Evolutionary conservation across 2,797 vertebrate species (phyloP), one percentile per base, ranked within the genome.

Genomic region (Pseudopleuronectes americanus): DNA sequence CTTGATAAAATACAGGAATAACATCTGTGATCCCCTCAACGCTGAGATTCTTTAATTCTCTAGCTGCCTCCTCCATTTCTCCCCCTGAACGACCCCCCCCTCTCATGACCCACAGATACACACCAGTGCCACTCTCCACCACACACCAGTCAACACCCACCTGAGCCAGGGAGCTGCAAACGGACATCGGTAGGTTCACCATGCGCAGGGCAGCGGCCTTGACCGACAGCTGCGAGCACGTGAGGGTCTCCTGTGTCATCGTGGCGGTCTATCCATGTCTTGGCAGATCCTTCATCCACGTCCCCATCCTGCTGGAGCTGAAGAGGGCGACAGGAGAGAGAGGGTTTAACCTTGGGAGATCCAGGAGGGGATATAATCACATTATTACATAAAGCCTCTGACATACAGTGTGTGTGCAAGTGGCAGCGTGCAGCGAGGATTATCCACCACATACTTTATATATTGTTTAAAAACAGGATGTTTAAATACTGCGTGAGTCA

Each of bases 101-200:
- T 41, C 3, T 71, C 10, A 17, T 45, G 43, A 45, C 43, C 17
- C 43, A 45, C 16, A 19, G 7, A 13, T 4, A 21, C 22, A 43
- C 22, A 21, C 41, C 14, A 16, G 6, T 22, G 16, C 22, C 45
- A 28, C 8, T 7, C 52, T 19, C 58, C 21, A 48, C 7, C 26
- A 64, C 63, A 55, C 28, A 33, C 3, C 3, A 1, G 67, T 94
- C 93, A 12, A 45, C 43, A 45, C 43, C 43, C 3, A 98, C 97
- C 96, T 96, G 95, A 12, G 91, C 84, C 75, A 99, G 84, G 41
- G 96, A 96, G 83, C 87, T 88, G 78, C 92, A 97, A 91, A 97
- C 94, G 4, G 95, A 95, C 43, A 96, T 90, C 0, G 96, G 96
- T 41, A 96, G 92, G 81, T 96, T 91, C 49, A 96, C 93, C 51